Base-by-base conservation (phyloP, 2,113 vertebrate species). In the Syngnathoides biaculeatus region DNA sequence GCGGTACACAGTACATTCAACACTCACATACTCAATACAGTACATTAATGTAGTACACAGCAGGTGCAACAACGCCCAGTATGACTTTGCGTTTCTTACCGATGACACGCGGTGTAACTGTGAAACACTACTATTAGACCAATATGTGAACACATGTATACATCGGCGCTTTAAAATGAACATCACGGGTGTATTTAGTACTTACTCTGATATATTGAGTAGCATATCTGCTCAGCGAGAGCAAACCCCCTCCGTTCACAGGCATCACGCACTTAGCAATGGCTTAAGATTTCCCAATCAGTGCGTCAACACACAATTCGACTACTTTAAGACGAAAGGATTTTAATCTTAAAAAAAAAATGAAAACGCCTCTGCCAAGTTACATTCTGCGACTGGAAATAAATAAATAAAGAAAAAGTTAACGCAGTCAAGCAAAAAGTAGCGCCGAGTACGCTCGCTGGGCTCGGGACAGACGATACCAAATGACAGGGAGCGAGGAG, bases 231-330 rank as follows among this genome's bases (percentile, higher is more conserved):
- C 70, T 84, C 68, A 84, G 45, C 56, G 86, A 83, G 52, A 89
- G 75, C 76, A 84, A 69, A 38, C 79, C 86, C 24, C 78, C 89
- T 78, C 83, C 78, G 70, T 87, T 84, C 0, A 87, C 86, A n/a
- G 86, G 89, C 90, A 90, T 91, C 80, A 80, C 77, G 86, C 77
- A 86, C 84, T 87, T 87, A 82, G 73, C 83, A 82, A 77, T 47
- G 66, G 68, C 78, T 62, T 27, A 68, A 61, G 68, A 67, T 42
- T 64, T 10, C 17, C 50, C 60, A 38, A 9, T 48, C 56, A 71
- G 70, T 35, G 27, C 0, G 9, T 30, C 39, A 27, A 8, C 13
- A 5, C n/a, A 8, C 59, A 30, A 8, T 47, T 57, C 3, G 0
- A 43, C 13, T 8, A 30, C 8, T 53, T 13, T 38, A 39, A 52